These are phyloP conservation scores for Paraplagusia blochii DNA, from an alignment of 2,113 vertebrate genomes.

Conservation along the genomic window DNA sequence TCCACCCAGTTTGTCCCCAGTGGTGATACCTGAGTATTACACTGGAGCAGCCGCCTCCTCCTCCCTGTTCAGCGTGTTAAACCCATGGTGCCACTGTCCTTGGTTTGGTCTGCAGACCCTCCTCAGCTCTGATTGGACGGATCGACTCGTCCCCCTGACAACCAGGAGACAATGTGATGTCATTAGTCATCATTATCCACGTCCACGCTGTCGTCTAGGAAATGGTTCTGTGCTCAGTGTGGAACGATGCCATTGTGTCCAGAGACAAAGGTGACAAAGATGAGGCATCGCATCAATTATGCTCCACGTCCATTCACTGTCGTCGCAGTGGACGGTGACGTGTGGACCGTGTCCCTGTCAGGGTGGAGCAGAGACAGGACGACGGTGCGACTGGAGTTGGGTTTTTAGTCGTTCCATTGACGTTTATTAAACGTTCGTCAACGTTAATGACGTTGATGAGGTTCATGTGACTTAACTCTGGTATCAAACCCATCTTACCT, in stretches of 20 bases:
- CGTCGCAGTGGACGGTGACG: background rate
- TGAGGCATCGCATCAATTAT: conserved; percentile 26
- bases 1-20: no score
- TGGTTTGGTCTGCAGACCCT: background rate
- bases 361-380: no score
- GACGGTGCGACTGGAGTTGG: no score
- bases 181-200: conserved; percentile 36
- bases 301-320: background rate
- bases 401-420: no score
- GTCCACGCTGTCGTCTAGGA: conserved; percentile 28
- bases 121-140: conserved; percentile 7
- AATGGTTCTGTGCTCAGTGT: conserved; percentile 8
- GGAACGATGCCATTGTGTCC: conserved; percentile 26
- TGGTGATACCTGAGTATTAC: no score
- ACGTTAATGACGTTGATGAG: no score
- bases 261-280: conserved; percentile 22
- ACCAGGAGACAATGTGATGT: conserved; percentile 12
- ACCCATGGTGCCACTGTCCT: background rate
- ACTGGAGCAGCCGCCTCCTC: background rate
- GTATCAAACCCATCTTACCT: no score
- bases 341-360: background rate
- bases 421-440: no score
- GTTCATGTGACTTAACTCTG: no score
- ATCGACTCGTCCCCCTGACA: conserved; percentile 16
- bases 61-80: background rate